phyloP scores from a whole-genome alignment of 2,797 vertebrate genomes.

The Calcarius lapponicus region DNA sequence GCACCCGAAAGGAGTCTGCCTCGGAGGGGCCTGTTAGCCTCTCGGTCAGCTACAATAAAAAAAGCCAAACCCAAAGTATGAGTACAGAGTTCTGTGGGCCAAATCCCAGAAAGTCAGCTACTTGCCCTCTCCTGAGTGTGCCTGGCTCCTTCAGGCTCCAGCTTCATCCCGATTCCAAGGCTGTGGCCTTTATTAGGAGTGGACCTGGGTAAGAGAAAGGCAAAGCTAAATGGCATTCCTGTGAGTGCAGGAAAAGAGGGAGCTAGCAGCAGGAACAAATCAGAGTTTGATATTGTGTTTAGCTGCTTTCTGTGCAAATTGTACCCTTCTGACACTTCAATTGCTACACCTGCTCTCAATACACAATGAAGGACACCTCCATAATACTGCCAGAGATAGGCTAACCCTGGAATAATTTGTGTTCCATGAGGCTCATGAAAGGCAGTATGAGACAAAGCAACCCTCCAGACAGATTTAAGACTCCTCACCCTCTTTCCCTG shows the following conservation, averaged over 20 bases:
- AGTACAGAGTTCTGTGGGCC: too few species aligned
- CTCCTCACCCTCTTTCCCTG: background rate
- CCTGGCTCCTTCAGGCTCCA: too few species aligned
- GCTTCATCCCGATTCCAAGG: too few species aligned
- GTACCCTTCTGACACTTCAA: background rate
- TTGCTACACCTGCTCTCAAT: background rate
- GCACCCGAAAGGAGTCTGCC: too few species aligned
- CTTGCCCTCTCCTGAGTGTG: too few species aligned
- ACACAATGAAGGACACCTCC: background rate
- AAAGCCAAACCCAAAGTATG: too few species aligned
- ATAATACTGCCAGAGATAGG: rapidly evolving
- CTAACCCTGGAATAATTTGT: background rate
- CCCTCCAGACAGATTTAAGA: background rate
- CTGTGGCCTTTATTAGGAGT: too few species aligned
- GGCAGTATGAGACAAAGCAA: background rate
- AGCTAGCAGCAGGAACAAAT: background rate
- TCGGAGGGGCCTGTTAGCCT: too few species aligned
- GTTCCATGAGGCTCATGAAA: background rate
- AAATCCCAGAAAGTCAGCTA: too few species aligned
- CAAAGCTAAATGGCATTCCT: too few species aligned
- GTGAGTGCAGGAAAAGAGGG: background rate
- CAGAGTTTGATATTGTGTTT: background rate
- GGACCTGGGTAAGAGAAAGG: too few species aligned
- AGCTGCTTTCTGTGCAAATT: background rate
- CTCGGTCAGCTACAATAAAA: too few species aligned